Base-by-base conservation (phyloP, 2,888 invertebrate genomes). In the Eristalis intricaria region DNA sequence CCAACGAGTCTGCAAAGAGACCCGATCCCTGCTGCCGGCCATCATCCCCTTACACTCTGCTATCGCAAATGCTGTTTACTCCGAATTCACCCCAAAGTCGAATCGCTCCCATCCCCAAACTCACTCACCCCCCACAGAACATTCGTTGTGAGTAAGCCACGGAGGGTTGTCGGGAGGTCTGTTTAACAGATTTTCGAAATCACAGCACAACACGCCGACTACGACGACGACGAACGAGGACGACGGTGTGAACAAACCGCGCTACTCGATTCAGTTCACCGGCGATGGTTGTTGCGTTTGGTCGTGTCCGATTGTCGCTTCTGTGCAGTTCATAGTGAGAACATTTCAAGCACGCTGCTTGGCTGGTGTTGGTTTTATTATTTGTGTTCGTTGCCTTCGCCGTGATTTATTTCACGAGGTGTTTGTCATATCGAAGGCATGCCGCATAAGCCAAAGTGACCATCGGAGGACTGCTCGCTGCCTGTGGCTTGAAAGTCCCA, bases 181-280 rank as follows among this genome's bases (percentile, higher is more conserved):
- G 61, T 79, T 79, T 84, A 87, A 87, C 84, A 84, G 87, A 87
- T 87, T 87, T 87, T 87, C 87, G 87, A 87, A 87, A 87, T 87
- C 87, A 87, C 87, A 58, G 79, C 79, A 75, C 19, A n/a, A n/a
- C 43, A 63, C 22, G 79, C 8, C 11, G 35, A 8, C 35, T 10
- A 35, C 38, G 38, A 11, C 35, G 35, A 38, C 35, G n/a, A n/a
- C n/a, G n/a, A n/a, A n/a, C n/a, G n/a, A n/a, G n/a, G 38, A 64
- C 79, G 63, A 63, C 68, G 75, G 71, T 78, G 83, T 40, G 58
- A 79, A 87, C 75, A 63, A 76, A 63, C 69, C 75, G 60, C 66
- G 68, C 79, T 73, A 70, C 43, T 50, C 75, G 84, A 79, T 80
- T 87, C 79, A 87, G 87, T 87, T 87, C 79, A 80, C 79, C 87